phyloP scores from a whole-genome alignment of 1,140 invertebrate genomes.

The Orius laevigatus region DNA sequence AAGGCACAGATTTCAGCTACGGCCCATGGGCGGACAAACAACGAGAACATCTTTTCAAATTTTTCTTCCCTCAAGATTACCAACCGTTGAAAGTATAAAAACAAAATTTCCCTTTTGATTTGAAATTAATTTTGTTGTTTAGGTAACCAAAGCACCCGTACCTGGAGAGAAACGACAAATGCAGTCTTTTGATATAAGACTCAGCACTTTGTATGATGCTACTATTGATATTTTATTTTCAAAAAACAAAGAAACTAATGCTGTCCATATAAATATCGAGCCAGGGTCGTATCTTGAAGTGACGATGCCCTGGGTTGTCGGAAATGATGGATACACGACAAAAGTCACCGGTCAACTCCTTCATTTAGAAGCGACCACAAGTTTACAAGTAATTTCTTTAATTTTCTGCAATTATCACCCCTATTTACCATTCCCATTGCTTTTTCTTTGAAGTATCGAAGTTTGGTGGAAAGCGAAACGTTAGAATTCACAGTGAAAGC shows the following conservation, averaged over 20 bases:
- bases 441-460: conserved; percentile 45
- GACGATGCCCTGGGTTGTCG: conserved; percentile 84
- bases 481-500: conserved; percentile 74
- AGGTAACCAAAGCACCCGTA: conserved; percentile 56
- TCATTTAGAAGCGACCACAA: conserved; percentile 86
- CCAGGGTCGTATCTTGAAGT: conserved; percentile 88
- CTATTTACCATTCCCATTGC: background rate
- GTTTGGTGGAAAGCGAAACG: conserved; percentile 83
- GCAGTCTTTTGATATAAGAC: conserved; percentile 80
- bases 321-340: conserved; percentile 69
- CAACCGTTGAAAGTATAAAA: conserved; percentile 22
- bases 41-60: conserved; percentile 85
- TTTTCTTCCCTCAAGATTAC: conserved; percentile 81
- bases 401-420: background rate
- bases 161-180: conserved; percentile 75
- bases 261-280: conserved; percentile 83
- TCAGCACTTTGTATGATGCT: conserved; percentile 79
- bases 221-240: conserved; percentile 92
- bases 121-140: conserved; percentile 6
- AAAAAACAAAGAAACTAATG: conserved; percentile 93
- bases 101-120: background rate
- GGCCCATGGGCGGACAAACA: conserved; percentile 97
- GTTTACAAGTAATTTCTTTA: conserved; percentile 42
- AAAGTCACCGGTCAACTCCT: conserved; percentile 84
- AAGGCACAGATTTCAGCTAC: conserved; percentile 93